Conservation (phyloP, 2,888 invertebrate species). For the Furcula furcula region DNA sequence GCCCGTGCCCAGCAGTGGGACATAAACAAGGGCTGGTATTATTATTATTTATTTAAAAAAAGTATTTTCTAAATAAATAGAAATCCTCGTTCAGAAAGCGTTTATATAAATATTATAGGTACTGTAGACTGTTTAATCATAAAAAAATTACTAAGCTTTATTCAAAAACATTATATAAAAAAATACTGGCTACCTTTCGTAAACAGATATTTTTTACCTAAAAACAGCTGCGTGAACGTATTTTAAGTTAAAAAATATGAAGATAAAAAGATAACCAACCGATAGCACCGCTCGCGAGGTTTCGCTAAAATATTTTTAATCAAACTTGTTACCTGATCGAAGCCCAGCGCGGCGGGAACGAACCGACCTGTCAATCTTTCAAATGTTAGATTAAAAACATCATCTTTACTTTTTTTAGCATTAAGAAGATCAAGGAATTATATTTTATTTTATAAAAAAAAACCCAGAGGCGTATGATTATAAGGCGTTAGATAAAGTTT, state of each 20-base stretch:
- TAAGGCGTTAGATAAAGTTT: constrained; percentile 75
- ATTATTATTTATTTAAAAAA: too few species aligned
- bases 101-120: too few species aligned
- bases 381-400: constrained; percentile 79
- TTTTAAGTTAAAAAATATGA: constrained; percentile 23
- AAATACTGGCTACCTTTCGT: constrained; percentile 9
- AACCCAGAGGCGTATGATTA: constrained; percentile 65
- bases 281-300: constrained; percentile 51
- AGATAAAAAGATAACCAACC: constrained; percentile 36
- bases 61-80: too few species aligned
- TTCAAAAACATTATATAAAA: too few species aligned
- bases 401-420: constrained; percentile 74
- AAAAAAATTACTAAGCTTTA: too few species aligned
- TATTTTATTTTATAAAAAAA: constrained; percentile 43
- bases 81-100: too few species aligned
- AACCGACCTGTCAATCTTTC: constrained; percentile 80
- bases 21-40: too few species aligned
- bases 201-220: constrained; percentile 10
- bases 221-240: constrained; percentile 26
- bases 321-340: constrained; percentile 76
- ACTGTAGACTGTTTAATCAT: too few species aligned
- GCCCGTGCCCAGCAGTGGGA: too few species aligned
- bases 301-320: constrained; percentile 80
- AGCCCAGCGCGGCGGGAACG: constrained; percentile 56
- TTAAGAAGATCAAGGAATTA: constrained; percentile 77